A percentile compares a stretch with the other conserved stretches of the same genome.
These are phyloP conservation scores for Passer montanus DNA, from an alignment of 2,113 vertebrate genomes.

Conservation along the genomic window DNA sequence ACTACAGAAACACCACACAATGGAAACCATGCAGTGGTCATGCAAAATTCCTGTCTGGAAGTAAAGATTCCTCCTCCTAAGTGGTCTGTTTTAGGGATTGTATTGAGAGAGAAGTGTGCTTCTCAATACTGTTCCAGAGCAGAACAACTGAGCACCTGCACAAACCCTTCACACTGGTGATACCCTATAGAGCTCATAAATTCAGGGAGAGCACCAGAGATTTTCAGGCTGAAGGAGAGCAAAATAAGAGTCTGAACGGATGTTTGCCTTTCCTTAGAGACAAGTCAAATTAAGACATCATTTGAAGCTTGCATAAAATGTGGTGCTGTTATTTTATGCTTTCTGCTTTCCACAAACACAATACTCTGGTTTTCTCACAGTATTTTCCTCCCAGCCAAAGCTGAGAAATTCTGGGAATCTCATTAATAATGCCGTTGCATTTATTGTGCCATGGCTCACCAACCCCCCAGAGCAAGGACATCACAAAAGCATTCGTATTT, in stretches of 20 bases:
- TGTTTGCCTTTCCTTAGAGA: not conserved
- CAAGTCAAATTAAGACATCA: not conserved
- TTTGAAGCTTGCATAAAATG: conserved; percentile 1
- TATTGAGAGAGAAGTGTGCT: not conserved
- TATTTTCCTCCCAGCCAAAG: conserved; percentile 22
- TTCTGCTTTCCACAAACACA: conserved; percentile 43
- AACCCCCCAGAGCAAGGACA: conserved; percentile 33
- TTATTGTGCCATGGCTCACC: conserved; percentile 43
- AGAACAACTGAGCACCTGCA: not conserved
- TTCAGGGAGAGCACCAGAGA: not conserved
- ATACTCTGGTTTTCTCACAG: conserved; percentile 43
- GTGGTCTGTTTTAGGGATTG: not conserved
- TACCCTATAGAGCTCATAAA: not conserved
- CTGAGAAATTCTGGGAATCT: conserved; percentile 51
- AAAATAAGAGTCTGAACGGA: not conserved
- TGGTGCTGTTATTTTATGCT: conserved; percentile 28
- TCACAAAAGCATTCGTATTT: conserved; percentile 29
- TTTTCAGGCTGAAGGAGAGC: not conserved
- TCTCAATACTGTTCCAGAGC: not conserved
- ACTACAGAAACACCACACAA: not conserved
- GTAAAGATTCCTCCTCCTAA: not conserved
- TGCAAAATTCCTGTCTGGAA: not conserved
- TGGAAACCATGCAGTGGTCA: not conserved
- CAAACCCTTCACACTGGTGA: not conserved
- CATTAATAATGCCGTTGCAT: conserved; percentile 32